A percentile compares a stretch with the other conserved stretches of the same genome.
These are phyloP conservation scores for Elachura formosa DNA, from an alignment of 2,113 vertebrate species.

Conservation along the genomic window DNA sequence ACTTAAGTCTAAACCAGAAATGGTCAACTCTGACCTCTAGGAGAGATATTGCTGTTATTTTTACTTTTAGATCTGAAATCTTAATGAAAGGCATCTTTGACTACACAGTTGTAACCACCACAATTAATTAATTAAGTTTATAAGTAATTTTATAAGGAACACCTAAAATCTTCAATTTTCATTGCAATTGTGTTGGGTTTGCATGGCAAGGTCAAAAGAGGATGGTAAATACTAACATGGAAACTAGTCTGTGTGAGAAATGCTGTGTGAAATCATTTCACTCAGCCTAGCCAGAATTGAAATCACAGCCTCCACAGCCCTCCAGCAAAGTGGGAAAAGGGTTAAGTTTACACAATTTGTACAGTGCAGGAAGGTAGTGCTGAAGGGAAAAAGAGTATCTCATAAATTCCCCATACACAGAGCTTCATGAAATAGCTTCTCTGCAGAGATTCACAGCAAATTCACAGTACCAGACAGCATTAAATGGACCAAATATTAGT, in stretches of 20 bases:
- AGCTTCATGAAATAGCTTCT: neutral
- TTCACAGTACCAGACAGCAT: neutral
- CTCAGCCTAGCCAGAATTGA: neutral
- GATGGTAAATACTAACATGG: neutral
- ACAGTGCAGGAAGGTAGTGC: neutral
- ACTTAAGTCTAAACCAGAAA: neutral
- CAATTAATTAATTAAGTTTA: neutral
- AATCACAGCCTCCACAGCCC: neutral
- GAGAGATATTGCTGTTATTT: neutral
- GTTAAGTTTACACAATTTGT: conserved; percentile 29
- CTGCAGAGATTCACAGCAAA: conserved; percentile 12
- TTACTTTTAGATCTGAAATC: neutral
- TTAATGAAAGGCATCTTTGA: neutral
- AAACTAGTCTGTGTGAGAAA: neutral
- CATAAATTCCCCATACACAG: neutral
- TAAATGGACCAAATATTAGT: conserved; percentile 1
- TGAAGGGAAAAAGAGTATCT: neutral
- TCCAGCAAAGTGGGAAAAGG: conserved; percentile 23
- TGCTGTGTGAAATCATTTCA: neutral
- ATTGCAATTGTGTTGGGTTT: neutral
- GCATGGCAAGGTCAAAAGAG: neutral
- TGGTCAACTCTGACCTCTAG: neutral
- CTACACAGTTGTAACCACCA: neutral
- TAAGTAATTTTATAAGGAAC: neutral
- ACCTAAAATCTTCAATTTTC: neutral